A percentile compares a stretch with the other conserved stretches of the same genome.
Conservation (phyloP, 2,888 invertebrate species). For the Thereva nobilitata region DNA sequence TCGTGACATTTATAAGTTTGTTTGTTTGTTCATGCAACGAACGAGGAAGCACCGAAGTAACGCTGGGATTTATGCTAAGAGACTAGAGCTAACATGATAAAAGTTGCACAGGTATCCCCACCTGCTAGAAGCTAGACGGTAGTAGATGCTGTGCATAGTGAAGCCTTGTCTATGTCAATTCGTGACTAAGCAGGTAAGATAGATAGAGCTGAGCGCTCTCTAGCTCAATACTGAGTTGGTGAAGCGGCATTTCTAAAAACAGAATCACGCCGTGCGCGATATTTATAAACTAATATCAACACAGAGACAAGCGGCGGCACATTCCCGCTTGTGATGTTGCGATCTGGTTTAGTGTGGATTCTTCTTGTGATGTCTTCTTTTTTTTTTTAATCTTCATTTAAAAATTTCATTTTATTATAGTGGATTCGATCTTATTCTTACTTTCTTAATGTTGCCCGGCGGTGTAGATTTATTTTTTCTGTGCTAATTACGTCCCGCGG, state of each 20-base stretch:
- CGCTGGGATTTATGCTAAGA: no score
- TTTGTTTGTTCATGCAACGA: not conserved
- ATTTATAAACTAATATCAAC: conserved; percentile 6
- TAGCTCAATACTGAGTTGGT: not conserved
- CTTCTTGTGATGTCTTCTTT: not conserved
- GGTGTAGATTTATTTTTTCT: conserved; percentile 4
- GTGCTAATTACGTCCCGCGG: conserved; percentile 20
- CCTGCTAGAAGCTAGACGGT: no score
- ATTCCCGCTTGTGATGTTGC: not conserved
- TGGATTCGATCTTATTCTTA: not conserved
- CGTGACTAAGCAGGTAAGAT: conserved; percentile 1
- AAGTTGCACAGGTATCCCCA: no score
- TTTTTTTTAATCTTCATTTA: not conserved
- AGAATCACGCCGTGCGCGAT: not conserved
- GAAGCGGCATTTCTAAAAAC: not conserved
- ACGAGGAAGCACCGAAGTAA: no score
- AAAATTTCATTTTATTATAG: not conserved
- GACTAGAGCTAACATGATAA: no score
- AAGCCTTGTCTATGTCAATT: no score
- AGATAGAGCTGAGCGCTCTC: not conserved
- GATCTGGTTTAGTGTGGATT: conserved; percentile 9
- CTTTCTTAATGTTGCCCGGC: not conserved
- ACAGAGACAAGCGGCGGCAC: not conserved
- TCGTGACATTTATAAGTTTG: not conserved
- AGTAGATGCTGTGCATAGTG: no score